A percentile compares a stretch with the other conserved stretches of the same genome.
Evolutionary conservation across 2,797 vertebrate genomes (phyloP).

Genomic region (Sebastes aleutianus): DNA sequence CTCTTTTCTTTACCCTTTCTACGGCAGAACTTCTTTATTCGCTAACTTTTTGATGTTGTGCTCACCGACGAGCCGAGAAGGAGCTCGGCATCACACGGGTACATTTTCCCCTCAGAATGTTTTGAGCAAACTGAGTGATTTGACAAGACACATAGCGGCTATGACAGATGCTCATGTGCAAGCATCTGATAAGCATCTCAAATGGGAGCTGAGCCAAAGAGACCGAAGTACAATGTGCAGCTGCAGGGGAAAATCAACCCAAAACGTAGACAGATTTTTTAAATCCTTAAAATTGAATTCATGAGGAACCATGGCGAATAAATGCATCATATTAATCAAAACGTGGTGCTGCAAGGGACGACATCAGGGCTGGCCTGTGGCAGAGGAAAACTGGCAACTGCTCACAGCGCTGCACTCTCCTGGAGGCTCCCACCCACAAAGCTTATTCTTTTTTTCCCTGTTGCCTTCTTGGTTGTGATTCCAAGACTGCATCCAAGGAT

Average conservation of each 20-base stretch:
- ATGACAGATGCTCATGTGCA: conserved; percentile 56
- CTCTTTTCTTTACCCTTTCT: conserved; percentile 48
- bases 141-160: conserved; percentile 47
- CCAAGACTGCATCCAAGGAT: neutral
- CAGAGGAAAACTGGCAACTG: neutral
- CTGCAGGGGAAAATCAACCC: conserved; percentile 32
- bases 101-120: conserved; percentile 16
- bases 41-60: conserved; percentile 51
- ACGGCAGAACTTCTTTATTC: conserved; percentile 52
- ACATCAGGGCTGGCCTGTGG: neutral
- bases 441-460: neutral
- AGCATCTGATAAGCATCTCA: conserved; percentile 47
- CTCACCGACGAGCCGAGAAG: conserved; percentile 19
- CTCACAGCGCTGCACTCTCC: neutral
- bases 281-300: conserved; percentile 40
- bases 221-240: conserved; percentile 33
- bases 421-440: conserved; percentile 7
- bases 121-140: conserved; percentile 46
- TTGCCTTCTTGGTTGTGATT: neutral
- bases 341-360: conserved; percentile 4
- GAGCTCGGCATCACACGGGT: conserved; percentile 33
- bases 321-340: conserved; percentile 25
- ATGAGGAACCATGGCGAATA: conserved; percentile 22
- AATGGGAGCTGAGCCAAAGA: conserved; percentile 41
- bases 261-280: conserved; percentile 29